A percentile compares a stretch with the other conserved stretches of the same genome.
phyloP scores from a whole-genome alignment of 2,113 vertebrate species.

The Eclectus roratus region DNA sequence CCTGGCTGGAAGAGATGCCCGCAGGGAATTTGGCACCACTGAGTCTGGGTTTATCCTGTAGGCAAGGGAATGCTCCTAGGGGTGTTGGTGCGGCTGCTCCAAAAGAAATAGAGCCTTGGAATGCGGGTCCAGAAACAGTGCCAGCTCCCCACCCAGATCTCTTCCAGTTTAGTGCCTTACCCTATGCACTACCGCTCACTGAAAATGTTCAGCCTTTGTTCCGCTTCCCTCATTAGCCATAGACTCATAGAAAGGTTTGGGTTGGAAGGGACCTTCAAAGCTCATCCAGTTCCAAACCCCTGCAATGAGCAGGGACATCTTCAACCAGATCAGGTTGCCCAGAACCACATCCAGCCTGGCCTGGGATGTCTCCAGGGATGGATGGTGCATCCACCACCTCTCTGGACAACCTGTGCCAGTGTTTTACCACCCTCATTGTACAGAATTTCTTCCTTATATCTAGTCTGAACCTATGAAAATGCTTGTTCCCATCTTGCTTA shows the following conservation, averaged over 20 bases:
- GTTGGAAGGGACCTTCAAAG: not conserved
- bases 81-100: rapidly evolving
- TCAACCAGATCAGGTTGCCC: not conserved
- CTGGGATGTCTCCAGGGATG: not conserved
- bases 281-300: not conserved
- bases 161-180: not conserved
- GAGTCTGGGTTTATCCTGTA: not conserved
- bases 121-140: not conserved
- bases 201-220: not conserved
- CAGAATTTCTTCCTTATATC: not conserved
- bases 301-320: not conserved
- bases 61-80: not conserved
- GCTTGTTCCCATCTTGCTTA: not conserved
- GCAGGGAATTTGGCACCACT: not conserved
- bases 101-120: not conserved
- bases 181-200: not conserved
- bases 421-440: not conserved
- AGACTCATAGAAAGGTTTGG: not conserved
- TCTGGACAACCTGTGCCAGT: not conserved
- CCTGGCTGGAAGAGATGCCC: not conserved
- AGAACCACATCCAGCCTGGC: not conserved
- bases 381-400: not conserved
- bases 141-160: not conserved
- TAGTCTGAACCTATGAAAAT: not conserved
- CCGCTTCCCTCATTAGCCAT: not conserved